Evolutionary conservation across 2,888 invertebrate genomes (phyloP), one percentile per base, ranked within the genome.

Genomic region (Eretmocerus hayati): DNA sequence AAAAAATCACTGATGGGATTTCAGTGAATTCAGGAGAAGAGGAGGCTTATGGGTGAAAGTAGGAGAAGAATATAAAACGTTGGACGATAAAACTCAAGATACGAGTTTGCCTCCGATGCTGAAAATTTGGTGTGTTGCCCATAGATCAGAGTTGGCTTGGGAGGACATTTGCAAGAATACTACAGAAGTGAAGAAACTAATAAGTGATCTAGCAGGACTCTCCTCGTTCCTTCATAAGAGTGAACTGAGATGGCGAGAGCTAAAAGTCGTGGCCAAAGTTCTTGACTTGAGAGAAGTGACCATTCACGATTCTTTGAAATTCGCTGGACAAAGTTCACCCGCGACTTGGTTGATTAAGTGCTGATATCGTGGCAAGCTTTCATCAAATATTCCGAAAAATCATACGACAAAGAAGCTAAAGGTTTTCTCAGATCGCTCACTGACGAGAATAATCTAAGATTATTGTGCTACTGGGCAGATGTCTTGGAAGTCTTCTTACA

Each of bases 81-180:
- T 18, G 4, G 36, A 36, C 13, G 13, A 23, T 20, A 15, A 39
- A 21, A 22, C 20, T 3, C n/a, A 23, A n/a, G 21, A 5, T 22
- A 16, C 21, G 15, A 11, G 5, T 18, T 20, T 19, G 13, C 19
- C 22, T 11, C 20, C 38, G 6, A 6, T 38, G n/a, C 20, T 38
- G n/a, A 38, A 38, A 38, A 38, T 38, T 38, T 36, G 36, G 36
- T 36, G 36, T n/a, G 36, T 15, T 11, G 39, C 20, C 16, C 39
- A 39, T 20, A 16, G 42, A 16, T 32, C 35, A 16, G 35, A 43
- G 9, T 33, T 32, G 16, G 35, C 22, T 21, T 43, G 33, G 43
- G 35, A 43, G 35, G 16, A 43, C 19, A 15, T 16, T 18, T 22
- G 32, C 13, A 20, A 13, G 9, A 4, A 13, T 19, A 20, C 21